Conservation (phyloP, 2,888 invertebrate species). For the Eupithecia inturbata region DNA sequence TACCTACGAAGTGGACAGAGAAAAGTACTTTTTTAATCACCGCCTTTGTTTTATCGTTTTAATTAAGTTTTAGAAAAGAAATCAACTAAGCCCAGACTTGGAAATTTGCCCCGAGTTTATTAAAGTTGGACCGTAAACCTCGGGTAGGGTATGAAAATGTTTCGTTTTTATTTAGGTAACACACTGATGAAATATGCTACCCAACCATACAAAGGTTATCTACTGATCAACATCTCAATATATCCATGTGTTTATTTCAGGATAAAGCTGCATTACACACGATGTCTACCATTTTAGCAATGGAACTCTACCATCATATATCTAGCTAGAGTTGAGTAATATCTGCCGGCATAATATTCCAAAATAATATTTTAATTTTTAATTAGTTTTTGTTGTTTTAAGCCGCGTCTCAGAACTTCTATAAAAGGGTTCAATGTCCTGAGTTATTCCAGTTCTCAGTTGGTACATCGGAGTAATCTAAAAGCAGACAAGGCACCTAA, state of each 20-base stretch:
- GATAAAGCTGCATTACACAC: neutral
- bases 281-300: neutral
- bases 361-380: slow-evolving; percentile 15
- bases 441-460: slow-evolving; percentile 18
- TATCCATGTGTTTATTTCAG: neutral
- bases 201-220: neutral
- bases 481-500: slow-evolving; percentile 36
- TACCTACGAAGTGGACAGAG: slow-evolving; percentile 7
- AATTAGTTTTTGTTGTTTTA: slow-evolving; percentile 27
- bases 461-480: slow-evolving; percentile 38
- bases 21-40: slow-evolving; percentile 18
- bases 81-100: slow-evolving; percentile 13
- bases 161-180: slow-evolving; percentile 14
- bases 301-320: neutral
- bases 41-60: slow-evolving; percentile 19
- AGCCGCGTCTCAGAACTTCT: slow-evolving; percentile 2
- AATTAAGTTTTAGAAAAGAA: slow-evolving; percentile 22
- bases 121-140: slow-evolving; percentile 10
- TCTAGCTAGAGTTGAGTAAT: neutral
- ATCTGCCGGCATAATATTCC: neutral
- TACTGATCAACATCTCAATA: neutral
- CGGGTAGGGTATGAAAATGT: slow-evolving; percentile 11
- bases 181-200: neutral
- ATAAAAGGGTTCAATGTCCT: slow-evolving; percentile 13
- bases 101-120: slow-evolving; percentile 13